Percentiles rank a stretch among this genome's conserved stretches.
Conservation (phyloP, 2,888 invertebrate species). For the Drosophila austrosaltans region DNA sequence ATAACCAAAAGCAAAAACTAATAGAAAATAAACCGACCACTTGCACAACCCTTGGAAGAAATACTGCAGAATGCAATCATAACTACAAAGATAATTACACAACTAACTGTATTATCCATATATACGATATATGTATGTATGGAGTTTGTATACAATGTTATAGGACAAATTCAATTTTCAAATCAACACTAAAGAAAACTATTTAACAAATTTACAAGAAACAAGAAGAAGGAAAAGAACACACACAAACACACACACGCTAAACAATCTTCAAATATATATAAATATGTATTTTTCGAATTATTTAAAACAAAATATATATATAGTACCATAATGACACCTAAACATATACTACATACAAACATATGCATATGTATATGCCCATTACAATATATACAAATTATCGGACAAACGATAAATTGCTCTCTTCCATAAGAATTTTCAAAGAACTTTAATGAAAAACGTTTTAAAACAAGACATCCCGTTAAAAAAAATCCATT, state of each 20-base stretch:
- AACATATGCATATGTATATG: background rate
- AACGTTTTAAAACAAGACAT: too few species aligned
- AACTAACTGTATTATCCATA: background rate
- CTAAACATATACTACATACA: slow-evolving; percentile 14
- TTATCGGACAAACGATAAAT: background rate
- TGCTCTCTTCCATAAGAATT: background rate
- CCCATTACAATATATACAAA: background rate
- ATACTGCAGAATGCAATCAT: slow-evolving; percentile 8
- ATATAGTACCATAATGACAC: background rate
- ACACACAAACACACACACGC: background rate
- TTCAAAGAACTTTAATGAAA: too few species aligned
- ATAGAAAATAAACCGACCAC: background rate
- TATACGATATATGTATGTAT: background rate
- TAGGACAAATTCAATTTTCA: background rate
- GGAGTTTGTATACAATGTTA: background rate
- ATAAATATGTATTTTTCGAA: slow-evolving; percentile 56
- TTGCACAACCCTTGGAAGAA: background rate
- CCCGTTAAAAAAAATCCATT: too few species aligned
- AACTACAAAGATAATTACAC: background rate
- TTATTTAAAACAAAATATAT: slow-evolving; percentile 29
- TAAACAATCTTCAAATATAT: background rate
- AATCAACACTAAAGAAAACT: background rate
- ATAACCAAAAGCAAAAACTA: background rate
- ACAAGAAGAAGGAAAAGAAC: too few species aligned
- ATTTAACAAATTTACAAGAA: background rate